Evolutionary conservation across 92 coral and sea anemone species (phyloP).

Genomic region (Heliopora coerulea): DNA sequence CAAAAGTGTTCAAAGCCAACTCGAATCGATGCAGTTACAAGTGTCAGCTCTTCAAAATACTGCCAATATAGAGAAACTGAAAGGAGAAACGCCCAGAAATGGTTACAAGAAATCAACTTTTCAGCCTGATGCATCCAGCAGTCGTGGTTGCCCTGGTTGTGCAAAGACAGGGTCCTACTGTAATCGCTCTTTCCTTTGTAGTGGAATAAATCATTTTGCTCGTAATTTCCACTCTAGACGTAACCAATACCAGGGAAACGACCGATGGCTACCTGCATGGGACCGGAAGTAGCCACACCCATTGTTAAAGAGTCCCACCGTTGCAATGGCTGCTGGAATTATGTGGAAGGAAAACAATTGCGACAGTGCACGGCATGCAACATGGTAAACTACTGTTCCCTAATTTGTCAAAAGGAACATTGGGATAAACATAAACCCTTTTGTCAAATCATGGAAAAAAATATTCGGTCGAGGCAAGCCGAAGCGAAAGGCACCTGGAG

Average conservation of each 20-base stretch:
- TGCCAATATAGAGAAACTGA: neutral
- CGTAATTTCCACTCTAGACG: conserved; percentile 25
- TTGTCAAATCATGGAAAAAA: conserved; percentile 47
- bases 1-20: conserved; percentile 41
- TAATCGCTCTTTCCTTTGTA: conserved; percentile 9
- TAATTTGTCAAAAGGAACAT: conserved; percentile 55
- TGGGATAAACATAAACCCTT: conserved; percentile 53
- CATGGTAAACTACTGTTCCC: conserved; percentile 46
- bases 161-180: conserved; percentile 16
- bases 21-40: conserved; percentile 27
- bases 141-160: conserved; percentile 19
- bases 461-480: neutral
- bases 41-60: conserved; percentile 31
- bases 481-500: conserved; percentile 40
- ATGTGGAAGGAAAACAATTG: conserved; percentile 21
- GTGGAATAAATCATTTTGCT: conserved; percentile 15
- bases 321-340: conserved; percentile 50
- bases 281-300: conserved; percentile 58
- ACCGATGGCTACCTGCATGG: conserved; percentile 47
- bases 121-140: conserved; percentile 13
- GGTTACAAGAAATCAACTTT: conserved; percentile 22
- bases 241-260: conserved; percentile 35
- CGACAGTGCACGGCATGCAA: conserved; percentile 44
- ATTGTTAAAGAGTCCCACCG: conserved; percentile 41
- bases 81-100: conserved; percentile 34